Evolutionary conservation across 1,140 invertebrate genomes (phyloP), one percentile per base, ranked within the genome.

Genomic region (Drosophila rhopaloa): DNA sequence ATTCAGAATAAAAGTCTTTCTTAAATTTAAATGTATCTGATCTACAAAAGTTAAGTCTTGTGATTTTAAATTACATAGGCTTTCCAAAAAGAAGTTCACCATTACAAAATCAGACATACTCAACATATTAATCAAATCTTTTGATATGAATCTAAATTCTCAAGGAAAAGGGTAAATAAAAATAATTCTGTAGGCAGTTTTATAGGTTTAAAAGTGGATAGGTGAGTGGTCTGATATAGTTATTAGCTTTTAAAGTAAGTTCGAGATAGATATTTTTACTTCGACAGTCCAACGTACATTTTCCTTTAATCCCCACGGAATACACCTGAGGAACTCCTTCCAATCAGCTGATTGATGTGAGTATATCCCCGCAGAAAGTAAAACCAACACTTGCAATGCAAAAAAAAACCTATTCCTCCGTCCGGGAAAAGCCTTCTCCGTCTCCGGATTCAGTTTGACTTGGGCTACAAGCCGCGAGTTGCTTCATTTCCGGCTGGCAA

Each of bases 401-500:
- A 76, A 75, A 81, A 76, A 75, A 66, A 32, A 32, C 29, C 29
- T 32, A 24, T 24, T 24, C 24, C 29, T 32, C 29, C 29, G 5
- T 32, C 29, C 29, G 29, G 29, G 5, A 32, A 32, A 32, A 32
- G 29, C 6, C 24, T 1, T 27, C 47, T 41, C 14, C 1, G 1
- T 19, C 11, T 24, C 27, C 35, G 9, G 24, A 24, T 13, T 19
- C 13, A 4, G 27, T 37, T 53, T 27, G 35, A 55, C 56, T 61
- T 54, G 63, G 41, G 55, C 37, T 48, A 53, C 40, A 67, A 57
- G 67, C 72, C 79, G 79, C 76, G 62, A 79, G 71, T 78, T 86
- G 83, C 71, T 86, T 88, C 63, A 89, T 88, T 88, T 88, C 83
- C 83, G 84, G 76, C 67, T 66, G 76, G 70, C 67, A 88, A 89